phyloP scores from a whole-genome alignment of 2,888 invertebrate genomes.

The Hyposoter dolosus region DNA sequence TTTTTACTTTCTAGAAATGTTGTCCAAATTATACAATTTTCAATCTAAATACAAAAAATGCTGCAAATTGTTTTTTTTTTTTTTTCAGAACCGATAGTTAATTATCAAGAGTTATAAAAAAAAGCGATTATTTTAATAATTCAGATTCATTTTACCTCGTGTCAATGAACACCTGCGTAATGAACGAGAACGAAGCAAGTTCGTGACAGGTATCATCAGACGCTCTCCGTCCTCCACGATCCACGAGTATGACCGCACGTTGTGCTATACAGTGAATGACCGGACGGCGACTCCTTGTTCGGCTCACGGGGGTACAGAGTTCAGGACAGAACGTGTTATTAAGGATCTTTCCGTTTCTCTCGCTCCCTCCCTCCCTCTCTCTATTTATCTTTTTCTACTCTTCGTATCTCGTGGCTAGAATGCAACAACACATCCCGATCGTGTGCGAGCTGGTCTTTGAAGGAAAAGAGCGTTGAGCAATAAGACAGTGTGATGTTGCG shows the following conservation, averaged over 20 bases:
- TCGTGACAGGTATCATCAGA: conserved; percentile 33
- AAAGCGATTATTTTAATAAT: background rate
- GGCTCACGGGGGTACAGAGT: conserved; percentile 73
- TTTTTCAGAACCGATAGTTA: background rate
- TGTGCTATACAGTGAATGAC: conserved; percentile 37
- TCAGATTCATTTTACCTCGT: conserved; percentile 3
- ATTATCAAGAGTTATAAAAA: background rate
- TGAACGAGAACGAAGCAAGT: conserved; percentile 23
- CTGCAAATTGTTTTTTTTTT: no score
- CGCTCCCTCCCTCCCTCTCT: background rate
- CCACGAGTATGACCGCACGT: conserved; percentile 19
- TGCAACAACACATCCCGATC: conserved; percentile 51
- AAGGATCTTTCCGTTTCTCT: conserved; percentile 70
- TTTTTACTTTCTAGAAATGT: no score
- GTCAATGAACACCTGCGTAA: conserved; percentile 1
- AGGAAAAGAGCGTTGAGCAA: conserved; percentile 70
- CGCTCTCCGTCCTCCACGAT: conserved; percentile 13
- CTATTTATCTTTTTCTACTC: conserved; percentile 15
- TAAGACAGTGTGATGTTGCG: conserved; percentile 56
- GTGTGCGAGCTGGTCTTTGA: conserved; percentile 46
- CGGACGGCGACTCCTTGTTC: conserved; percentile 64
- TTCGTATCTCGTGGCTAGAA: conserved; percentile 65
- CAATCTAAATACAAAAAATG: no score
- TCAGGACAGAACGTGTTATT: conserved; percentile 79
- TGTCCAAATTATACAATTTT: no score